These are phyloP conservation scores for Okamejei kenojei DNA, from an alignment of 2,797 vertebrate genomes.

Conservation along the genomic window DNA sequence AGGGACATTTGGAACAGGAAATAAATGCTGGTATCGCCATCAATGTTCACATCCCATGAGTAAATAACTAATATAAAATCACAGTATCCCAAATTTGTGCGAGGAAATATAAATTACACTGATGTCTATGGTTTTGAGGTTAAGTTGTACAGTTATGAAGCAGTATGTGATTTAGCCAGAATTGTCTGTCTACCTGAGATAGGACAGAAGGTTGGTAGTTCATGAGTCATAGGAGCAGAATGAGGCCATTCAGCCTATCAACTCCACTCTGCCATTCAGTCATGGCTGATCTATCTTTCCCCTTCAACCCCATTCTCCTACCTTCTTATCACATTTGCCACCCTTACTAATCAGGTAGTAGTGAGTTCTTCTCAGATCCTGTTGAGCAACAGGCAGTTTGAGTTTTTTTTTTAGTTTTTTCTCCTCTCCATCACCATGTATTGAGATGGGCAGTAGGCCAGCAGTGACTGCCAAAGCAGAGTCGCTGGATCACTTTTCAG, in stretches of 20 bases:
- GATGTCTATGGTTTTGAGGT: not conserved
- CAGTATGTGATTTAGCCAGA: not conserved
- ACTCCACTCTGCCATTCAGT: too few species aligned
- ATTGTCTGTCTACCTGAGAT: not conserved
- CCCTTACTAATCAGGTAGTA: not conserved
- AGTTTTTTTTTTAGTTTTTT: not conserved
- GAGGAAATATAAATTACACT: not conserved
- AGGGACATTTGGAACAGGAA: too few species aligned
- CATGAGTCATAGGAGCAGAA: too few species aligned
- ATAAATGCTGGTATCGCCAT: too few species aligned
- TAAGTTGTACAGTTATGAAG: not conserved
- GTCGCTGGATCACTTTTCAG: not conserved
- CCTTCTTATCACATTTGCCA: too few species aligned
- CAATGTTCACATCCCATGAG: too few species aligned
- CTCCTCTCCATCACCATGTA: not conserved
- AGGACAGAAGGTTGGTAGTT: not conserved
- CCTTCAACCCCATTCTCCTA: too few species aligned
- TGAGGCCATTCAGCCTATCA: too few species aligned
- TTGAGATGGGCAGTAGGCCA: not conserved
- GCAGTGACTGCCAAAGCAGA: too few species aligned
- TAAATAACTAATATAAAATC: too few species aligned
- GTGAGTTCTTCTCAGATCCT: not conserved
- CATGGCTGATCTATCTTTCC: too few species aligned
- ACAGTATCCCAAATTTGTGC: not conserved
- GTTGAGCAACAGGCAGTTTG: not conserved